phyloP scores from a whole-genome alignment of 1,140 invertebrate species.

The Euura lappo region DNA sequence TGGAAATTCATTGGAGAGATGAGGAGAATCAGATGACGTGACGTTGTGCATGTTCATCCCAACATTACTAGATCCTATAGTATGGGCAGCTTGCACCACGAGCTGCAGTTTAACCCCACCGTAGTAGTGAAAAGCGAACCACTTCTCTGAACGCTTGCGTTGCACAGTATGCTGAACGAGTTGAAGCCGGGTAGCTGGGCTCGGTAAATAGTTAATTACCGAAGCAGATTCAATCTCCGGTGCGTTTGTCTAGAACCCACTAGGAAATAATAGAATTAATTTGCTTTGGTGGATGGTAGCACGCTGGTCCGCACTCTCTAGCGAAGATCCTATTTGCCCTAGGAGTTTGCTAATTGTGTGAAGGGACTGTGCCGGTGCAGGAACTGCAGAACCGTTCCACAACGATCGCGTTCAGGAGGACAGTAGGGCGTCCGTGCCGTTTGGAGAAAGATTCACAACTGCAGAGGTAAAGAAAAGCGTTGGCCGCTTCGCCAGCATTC shows the following conservation, averaged over 20 bases:
- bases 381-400: no score
- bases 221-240: conserved; percentile 1
- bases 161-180: neutral
- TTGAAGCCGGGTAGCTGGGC: neutral
- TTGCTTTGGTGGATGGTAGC: neutral
- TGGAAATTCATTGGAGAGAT: no score
- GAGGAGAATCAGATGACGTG: neutral
- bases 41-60: neutral
- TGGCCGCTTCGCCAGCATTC: no score
- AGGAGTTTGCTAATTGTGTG: no score
- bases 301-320: neutral
- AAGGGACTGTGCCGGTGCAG: no score
- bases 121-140: neutral
- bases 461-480: no score
- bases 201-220: conserved; percentile 7
- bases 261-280: conserved; percentile 3
- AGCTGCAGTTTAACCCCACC: conserved; percentile 1
- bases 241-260: conserved; percentile 3
- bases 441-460: no score
- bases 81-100: neutral
- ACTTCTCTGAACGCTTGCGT: neutral
- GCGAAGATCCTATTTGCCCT: neutral
- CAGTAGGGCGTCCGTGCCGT: no score
- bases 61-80: no score
- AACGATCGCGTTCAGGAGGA: no score